Evolutionary conservation across 2,888 invertebrate species (phyloP).

Genomic region (Ectemnius lituratus): DNA sequence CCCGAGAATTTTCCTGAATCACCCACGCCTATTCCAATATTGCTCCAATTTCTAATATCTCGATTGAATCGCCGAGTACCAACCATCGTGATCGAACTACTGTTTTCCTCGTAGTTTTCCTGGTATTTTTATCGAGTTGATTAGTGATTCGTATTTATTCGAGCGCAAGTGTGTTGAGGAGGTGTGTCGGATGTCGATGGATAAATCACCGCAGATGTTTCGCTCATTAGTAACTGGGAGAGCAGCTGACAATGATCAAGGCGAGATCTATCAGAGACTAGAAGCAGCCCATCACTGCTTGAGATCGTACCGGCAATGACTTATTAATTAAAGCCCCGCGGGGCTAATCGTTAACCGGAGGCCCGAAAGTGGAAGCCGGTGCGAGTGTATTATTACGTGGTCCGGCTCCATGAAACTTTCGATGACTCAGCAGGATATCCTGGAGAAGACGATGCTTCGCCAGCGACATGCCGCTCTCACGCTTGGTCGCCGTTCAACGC

Average conservation of each 20-base stretch:
- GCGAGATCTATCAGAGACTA: conserved; percentile 3
- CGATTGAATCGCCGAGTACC: no score
- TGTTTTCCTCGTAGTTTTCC: not conserved
- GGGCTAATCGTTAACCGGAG: conserved; percentile 31
- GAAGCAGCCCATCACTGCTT: conserved; percentile 25
- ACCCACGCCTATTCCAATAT: no score
- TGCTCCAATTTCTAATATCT: no score
- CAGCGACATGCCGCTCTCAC: conserved; percentile 47
- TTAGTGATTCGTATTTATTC: no score
- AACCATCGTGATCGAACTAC: no score
- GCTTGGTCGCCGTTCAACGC: conserved; percentile 39
- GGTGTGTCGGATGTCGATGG: no score
- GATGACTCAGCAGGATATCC: conserved; percentile 44
- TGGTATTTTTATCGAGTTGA: no score
- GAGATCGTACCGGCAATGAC: conserved; percentile 28
- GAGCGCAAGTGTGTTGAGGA: no score
- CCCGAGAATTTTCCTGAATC: conserved; percentile 24
- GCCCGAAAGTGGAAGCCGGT: conserved; percentile 38
- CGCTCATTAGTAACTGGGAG: conserved; percentile 45
- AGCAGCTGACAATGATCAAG: conserved; percentile 2
- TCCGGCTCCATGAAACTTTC: conserved; percentile 34
- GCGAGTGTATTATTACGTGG: conserved; percentile 37
- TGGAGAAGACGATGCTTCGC: conserved; percentile 23
- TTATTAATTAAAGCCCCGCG: conserved; percentile 46
- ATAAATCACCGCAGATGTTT: conserved; percentile 47